A percentile compares a stretch with the other conserved stretches of the same genome.
These are phyloP conservation scores for Volucella bombylans DNA, from an alignment of 2,888 invertebrate species.

Conservation along the genomic window DNA sequence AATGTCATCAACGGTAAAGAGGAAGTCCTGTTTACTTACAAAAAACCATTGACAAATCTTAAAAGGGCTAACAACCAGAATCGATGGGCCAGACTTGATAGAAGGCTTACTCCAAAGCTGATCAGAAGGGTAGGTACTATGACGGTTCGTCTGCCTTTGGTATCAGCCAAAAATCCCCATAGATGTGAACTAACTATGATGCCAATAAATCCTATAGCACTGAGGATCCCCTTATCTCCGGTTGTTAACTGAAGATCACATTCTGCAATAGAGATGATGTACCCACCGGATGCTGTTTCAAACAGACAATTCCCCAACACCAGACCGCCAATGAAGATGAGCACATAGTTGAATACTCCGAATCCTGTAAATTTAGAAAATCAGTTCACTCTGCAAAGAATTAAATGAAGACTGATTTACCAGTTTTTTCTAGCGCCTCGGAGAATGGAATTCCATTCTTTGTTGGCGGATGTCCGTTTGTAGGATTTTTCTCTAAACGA, in stretches of 20 bases:
- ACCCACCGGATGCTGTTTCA: conserved; percentile 83
- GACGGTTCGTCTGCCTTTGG: conserved; percentile 83
- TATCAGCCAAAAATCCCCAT: conserved; percentile 85
- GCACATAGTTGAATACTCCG: conserved; percentile 83
- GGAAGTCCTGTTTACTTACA: conserved; percentile 81
- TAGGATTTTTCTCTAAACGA: too few species aligned
- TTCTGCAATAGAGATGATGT: conserved; percentile 83
- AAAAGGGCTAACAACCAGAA: conserved; percentile 83
- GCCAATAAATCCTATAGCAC: conserved; percentile 81
- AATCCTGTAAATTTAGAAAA: conserved; percentile 79
- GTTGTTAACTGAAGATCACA: conserved; percentile 82
- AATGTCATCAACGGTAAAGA: background rate
- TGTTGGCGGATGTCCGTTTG: background rate
- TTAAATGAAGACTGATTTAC: background rate
- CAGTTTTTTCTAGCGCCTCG: conserved; percentile 38
- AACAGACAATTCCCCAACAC: conserved; percentile 82
- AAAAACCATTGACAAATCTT: conserved; percentile 83
- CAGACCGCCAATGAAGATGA: conserved; percentile 83
- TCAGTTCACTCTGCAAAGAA: too few species aligned
- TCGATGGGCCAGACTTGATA: conserved; percentile 83
- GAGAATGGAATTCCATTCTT: conserved; percentile 12
- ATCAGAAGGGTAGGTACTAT: conserved; percentile 82
- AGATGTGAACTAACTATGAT: conserved; percentile 84
- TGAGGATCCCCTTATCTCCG: conserved; percentile 81
- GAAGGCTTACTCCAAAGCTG: conserved; percentile 82